phyloP scores from a whole-genome alignment of 1,140 invertebrate genomes.

The Brachionus angularis region DNA sequence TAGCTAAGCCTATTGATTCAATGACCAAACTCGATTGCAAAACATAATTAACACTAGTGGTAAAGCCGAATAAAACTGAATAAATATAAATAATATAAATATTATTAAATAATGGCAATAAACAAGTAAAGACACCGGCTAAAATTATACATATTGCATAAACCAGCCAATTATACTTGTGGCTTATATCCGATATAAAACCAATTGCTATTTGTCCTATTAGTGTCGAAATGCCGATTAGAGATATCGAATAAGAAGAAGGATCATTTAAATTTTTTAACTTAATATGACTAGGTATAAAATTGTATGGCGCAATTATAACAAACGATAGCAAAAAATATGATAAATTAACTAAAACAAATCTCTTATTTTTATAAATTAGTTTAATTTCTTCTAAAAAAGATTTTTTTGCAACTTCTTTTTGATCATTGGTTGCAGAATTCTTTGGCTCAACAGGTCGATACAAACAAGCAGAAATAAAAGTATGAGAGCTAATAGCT shows the following conservation, averaged over 20 bases:
- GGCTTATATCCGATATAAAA: conserved; percentile 62
- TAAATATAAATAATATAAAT: conserved; percentile 22
- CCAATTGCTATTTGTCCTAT: conserved; percentile 61
- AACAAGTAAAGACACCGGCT: conserved; percentile 71
- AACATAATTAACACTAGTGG: conserved; percentile 65
- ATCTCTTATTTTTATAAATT: conserved; percentile 60
- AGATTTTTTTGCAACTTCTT: background rate
- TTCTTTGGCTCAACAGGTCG: background rate
- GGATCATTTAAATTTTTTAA: conserved; percentile 63
- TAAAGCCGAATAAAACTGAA: conserved; percentile 40
- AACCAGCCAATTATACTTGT: conserved; percentile 63
- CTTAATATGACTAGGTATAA: conserved; percentile 56
- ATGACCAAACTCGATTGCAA: conserved; percentile 82
- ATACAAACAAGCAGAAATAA: conserved; percentile 27
- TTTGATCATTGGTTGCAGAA: background rate
- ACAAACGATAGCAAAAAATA: conserved; percentile 92
- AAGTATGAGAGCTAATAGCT: conserved; percentile 21
- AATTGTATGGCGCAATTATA: conserved; percentile 82
- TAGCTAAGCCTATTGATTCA: conserved; percentile 83
- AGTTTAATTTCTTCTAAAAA: background rate
- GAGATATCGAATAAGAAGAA: conserved; percentile 81
- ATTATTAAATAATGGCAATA: conserved; percentile 66
- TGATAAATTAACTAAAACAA: conserved; percentile 81
- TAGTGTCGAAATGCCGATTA: conserved; percentile 68
- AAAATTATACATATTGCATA: conserved; percentile 80